A percentile compares a stretch with the other conserved stretches of the same genome.
Conservation (phyloP, 2,113 vertebrate species). For the Turdus rufiventris region DNA sequence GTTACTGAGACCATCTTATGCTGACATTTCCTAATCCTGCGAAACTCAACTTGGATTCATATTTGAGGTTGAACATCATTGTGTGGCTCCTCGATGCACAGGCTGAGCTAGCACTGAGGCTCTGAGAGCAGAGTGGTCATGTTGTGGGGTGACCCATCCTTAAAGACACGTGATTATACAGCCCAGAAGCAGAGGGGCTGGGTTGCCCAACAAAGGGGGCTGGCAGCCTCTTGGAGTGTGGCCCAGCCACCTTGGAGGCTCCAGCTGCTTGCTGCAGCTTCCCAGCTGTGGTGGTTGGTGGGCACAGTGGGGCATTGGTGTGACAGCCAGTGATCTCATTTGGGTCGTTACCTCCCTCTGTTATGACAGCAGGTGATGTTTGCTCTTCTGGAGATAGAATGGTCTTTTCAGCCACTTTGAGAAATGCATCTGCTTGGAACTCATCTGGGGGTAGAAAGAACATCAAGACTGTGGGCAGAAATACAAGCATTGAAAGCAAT, state of each 20-base stretch:
- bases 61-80: not conserved
- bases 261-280: not conserved
- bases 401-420: not conserved
- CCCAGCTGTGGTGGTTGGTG: not conserved
- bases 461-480: not conserved
- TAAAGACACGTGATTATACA: rapidly evolving
- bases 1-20: not conserved
- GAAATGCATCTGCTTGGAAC: not conserved
- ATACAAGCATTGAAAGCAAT: not conserved
- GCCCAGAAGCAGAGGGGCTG: not conserved
- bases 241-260: not conserved
- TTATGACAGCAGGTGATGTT: rapidly evolving
- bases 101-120: rapidly evolving
- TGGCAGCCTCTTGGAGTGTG: not conserved
- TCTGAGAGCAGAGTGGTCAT: rapidly evolving
- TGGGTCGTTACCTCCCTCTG: not conserved
- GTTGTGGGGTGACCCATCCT: not conserved
- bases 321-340: rapidly evolving
- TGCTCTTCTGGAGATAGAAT: not conserved
- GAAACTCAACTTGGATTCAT: not conserved
- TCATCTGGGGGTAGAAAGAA: not conserved
- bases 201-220: not conserved
- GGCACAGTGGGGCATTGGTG: not conserved
- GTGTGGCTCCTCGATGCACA: rapidly evolving
- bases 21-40: not conserved